These are phyloP conservation scores for Phenganax marumi DNA, from an alignment of 92 coral and sea anemone genomes.

Conservation along the genomic window DNA sequence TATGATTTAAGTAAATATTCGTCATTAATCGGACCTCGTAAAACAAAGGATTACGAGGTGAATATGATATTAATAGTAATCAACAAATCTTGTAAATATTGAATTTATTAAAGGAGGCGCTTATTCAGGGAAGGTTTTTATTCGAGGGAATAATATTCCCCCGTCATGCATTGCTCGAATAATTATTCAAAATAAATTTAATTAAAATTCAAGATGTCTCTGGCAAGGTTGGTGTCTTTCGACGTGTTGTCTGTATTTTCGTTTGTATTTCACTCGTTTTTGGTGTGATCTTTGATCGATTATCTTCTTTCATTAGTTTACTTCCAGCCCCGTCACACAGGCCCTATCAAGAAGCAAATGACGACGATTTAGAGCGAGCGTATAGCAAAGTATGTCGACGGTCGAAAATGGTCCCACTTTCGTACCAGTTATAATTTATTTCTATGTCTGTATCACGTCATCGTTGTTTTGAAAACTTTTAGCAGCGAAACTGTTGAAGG, in stretches of 20 bases:
- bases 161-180: constrained; percentile 31
- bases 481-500: too few species aligned
- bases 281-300: neutral
- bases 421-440: constrained; percentile 50
- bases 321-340: constrained; percentile 90
- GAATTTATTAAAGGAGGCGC: too few species aligned
- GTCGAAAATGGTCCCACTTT: neutral
- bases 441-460: neutral
- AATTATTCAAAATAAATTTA: too few species aligned
- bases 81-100: too few species aligned
- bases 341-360: constrained; percentile 73
- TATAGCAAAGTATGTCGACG: constrained; percentile 64
- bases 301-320: constrained; percentile 59
- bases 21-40: too few species aligned
- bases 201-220: constrained; percentile 52
- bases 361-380: constrained; percentile 83
- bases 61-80: too few species aligned
- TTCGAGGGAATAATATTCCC: neutral
- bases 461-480: too few species aligned
- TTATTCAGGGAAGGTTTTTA: neutral
- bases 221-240: constrained; percentile 49
- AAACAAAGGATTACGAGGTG: too few species aligned
- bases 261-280: constrained; percentile 1
- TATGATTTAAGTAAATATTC: too few species aligned
- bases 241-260: neutral